These are phyloP conservation scores for Drosophila oshimai DNA, from an alignment of 1,140 invertebrate species.

Conservation along the genomic window DNA sequence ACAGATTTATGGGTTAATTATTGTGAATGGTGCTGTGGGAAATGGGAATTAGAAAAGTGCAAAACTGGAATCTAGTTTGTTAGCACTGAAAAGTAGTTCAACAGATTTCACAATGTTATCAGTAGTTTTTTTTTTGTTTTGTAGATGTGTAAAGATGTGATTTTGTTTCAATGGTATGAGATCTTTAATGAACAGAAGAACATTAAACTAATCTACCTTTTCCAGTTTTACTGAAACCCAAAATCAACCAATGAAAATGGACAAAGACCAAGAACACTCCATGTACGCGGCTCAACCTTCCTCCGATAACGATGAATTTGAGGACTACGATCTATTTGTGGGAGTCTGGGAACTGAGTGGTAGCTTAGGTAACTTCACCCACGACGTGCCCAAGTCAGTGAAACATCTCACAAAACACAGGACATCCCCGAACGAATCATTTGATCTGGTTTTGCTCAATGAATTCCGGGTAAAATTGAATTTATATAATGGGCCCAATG, in stretches of 20 bases:
- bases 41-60: background rate
- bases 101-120: background rate
- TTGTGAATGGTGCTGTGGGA: slow-evolving; percentile 17
- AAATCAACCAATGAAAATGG: background rate
- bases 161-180: background rate
- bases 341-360: slow-evolving; percentile 4
- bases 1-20: slow-evolving; percentile 78
- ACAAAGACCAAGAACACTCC: background rate
- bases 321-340: background rate
- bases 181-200: background rate
- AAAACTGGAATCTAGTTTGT: background rate
- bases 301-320: background rate
- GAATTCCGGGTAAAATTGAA: slow-evolving; percentile 20
- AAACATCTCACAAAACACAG: background rate
- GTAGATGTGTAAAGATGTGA: background rate
- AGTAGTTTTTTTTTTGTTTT: too few relatives aligned
- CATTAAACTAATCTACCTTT: too few relatives aligned
- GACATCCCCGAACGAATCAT: too few relatives aligned
- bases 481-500: too few relatives aligned
- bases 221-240: background rate
- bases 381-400: background rate
- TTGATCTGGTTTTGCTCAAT: background rate
- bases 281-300: too few relatives aligned
- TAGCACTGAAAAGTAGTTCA: slow-evolving; percentile 15
- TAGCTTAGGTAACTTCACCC: background rate